Base-by-base conservation (phyloP, 2,113 vertebrate species). In the Eurypyga helias region DNA sequence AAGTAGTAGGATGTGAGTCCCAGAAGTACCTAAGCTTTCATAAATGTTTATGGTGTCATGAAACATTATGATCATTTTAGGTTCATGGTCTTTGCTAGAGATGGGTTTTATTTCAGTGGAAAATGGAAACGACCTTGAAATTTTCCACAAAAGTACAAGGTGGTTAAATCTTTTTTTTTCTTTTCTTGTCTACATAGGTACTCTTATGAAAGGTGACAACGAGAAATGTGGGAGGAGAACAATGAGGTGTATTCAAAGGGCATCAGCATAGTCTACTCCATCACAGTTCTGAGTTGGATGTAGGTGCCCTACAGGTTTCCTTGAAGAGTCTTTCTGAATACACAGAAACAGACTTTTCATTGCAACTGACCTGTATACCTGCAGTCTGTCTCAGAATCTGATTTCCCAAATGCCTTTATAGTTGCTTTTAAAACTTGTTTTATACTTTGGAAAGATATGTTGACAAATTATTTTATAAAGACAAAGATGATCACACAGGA, bases 81-180 rank as follows among this genome's bases (percentile, higher is more conserved):
- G 17, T 80, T 82, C 17, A 10, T 48, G 45, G 23, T 29, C 51
- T 93, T 89, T 83, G 65, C 29, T 75, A 90, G 75, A 55, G 16
- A 87, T 28, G 43, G 46, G 43, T 46, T 87, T 76, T 88, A 65
- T 85, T 92, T 95, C 57, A 67, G 10, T 19, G 72, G 43, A 73
- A 90, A 93, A 96, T 31, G 8, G 29, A 84, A 49, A 79, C 57
- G 45, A 70, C 48, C 58, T 93, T 96, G 83, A 91, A 57, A 81
- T 81, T 76, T 92, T 87, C 54, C 31, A 14, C 21, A 65, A 61
- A 70, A 31, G 23, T 75, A 71, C 0, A 1, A 90, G 43, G 38
- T 65, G 28, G 7, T 65, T 95, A 87, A 72, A 76, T 17, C 10
- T 41, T 75, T 86, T 93, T 77, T 80, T 41, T 41, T 41, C 41